Percentiles rank a stretch among this genome's conserved stretches.
phyloP scores from a whole-genome alignment of 1,140 invertebrate species.

The Eueides isabella region DNA sequence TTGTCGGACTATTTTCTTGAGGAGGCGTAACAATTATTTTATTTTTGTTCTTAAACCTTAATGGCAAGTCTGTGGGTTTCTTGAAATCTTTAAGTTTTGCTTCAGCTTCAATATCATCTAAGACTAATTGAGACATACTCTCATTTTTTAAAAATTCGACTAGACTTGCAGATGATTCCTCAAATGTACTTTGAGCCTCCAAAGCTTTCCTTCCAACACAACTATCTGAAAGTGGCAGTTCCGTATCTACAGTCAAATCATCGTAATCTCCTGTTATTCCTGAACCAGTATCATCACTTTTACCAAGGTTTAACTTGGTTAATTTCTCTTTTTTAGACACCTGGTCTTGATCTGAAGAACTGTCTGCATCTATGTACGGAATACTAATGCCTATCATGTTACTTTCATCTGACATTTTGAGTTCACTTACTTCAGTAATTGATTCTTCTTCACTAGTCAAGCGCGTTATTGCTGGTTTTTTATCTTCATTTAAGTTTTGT shows the following conservation, averaged over 20 bases:
- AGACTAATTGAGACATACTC: constrained; percentile 67
- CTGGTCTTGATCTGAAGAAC: constrained; percentile 80
- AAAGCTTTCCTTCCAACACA: constrained; percentile 57
- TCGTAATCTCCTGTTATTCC: constrained; percentile 85
- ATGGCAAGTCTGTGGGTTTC: constrained; percentile 57
- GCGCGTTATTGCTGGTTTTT: constrained; percentile 75
- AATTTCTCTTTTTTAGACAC: constrained; percentile 66
- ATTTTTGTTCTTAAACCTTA: constrained; percentile 81
- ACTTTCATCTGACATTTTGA: constrained; percentile 81
- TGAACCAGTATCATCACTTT: constrained; percentile 84
- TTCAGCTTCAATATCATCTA: constrained; percentile 64
- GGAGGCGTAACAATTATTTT: constrained; percentile 82
- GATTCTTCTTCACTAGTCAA: constrained; percentile 86
- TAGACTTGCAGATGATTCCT: constrained; percentile 78
- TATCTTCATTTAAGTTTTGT: constrained; percentile 50
- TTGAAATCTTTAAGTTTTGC: constrained; percentile 50
- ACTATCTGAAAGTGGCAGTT: constrained; percentile 61
- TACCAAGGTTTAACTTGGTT: constrained; percentile 65
- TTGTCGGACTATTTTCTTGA: constrained; percentile 80
- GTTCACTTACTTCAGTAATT: constrained; percentile 84
- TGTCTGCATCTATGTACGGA: constrained; percentile 79
- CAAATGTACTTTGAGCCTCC: constrained; percentile 78
- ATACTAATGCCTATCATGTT: constrained; percentile 70
- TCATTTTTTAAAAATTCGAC: constrained; percentile 79
- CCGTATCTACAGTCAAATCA: constrained; percentile 82